Evolutionary conservation across 2,888 invertebrate genomes (phyloP).

Genomic region (Hypomecis atomaria): DNA sequence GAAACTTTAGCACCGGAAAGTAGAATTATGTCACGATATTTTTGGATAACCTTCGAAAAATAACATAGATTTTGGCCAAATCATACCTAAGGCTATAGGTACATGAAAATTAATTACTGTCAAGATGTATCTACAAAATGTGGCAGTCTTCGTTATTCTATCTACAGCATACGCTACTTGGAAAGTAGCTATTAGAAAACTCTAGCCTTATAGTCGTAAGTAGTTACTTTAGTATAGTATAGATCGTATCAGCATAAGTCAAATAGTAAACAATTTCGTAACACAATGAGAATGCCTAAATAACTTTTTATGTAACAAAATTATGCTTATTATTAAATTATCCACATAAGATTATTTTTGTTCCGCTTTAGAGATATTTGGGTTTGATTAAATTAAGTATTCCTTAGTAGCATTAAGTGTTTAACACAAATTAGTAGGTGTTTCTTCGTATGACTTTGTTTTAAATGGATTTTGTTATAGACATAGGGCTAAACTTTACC

Average conservation of each 20-base stretch:
- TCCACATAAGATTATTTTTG: neutral
- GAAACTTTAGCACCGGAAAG: constrained; percentile 16
- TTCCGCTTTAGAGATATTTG: constrained; percentile 21
- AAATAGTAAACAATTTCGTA: constrained; percentile 2
- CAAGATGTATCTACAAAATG: too few relatives aligned
- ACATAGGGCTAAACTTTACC: too few relatives aligned
- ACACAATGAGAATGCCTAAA: neutral
- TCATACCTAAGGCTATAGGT: neutral
- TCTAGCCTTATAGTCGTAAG: too few relatives aligned
- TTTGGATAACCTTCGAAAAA: neutral
- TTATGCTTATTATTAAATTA: constrained; percentile 6
- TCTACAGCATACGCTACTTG: too few relatives aligned
- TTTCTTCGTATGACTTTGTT: too few relatives aligned
- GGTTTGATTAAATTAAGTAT: neutral
- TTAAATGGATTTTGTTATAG: too few relatives aligned
- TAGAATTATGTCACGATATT: neutral
- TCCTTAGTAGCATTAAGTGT: too few relatives aligned
- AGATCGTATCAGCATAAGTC: too few relatives aligned
- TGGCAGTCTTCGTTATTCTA: too few relatives aligned
- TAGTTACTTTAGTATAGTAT: too few relatives aligned
- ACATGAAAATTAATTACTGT: neutral
- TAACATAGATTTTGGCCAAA: neutral
- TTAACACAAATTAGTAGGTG: too few relatives aligned
- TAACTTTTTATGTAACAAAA: constrained; percentile 7
- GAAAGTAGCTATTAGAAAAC: too few relatives aligned